A percentile compares a stretch with the other conserved stretches of the same genome.
phyloP scores from a whole-genome alignment of 2,113 vertebrate species.

The Dolichotis patagonum region DNA sequence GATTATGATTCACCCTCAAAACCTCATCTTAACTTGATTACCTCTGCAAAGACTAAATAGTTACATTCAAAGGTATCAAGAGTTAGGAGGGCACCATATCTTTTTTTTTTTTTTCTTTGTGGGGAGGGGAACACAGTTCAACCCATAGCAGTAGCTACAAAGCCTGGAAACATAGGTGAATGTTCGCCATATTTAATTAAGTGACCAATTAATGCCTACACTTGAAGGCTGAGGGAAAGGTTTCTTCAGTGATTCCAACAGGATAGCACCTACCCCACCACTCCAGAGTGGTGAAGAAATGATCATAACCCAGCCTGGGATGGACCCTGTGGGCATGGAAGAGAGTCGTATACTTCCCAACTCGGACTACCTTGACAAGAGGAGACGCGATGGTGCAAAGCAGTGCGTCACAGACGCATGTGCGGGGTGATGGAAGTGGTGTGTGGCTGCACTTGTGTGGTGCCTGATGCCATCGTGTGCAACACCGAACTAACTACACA shows the following conservation, averaged over 20 bases:
- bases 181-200: not conserved
- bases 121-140: not conserved
- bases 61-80: not conserved
- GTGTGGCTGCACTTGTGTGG: fast-evolving
- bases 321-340: fast-evolving
- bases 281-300: no score
- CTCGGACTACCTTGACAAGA: not conserved
- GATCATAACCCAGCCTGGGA: not conserved
- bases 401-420: not conserved
- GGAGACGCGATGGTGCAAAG: not conserved
- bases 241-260: not conserved
- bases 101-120: not conserved
- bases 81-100: not conserved
- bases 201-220: not conserved
- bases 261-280: not conserved
- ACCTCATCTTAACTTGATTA: not conserved
- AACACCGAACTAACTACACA: not conserved
- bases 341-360: not conserved
- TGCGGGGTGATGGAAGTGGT: not conserved
- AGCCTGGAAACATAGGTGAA: not conserved
- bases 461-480: not conserved
- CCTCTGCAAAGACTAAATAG: not conserved
- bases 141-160: not conserved
- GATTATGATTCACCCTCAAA: not conserved
- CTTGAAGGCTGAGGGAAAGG: not conserved